Evolutionary conservation across 2,888 invertebrate genomes (phyloP).

Genomic region (Conchocele bisecta): DNA sequence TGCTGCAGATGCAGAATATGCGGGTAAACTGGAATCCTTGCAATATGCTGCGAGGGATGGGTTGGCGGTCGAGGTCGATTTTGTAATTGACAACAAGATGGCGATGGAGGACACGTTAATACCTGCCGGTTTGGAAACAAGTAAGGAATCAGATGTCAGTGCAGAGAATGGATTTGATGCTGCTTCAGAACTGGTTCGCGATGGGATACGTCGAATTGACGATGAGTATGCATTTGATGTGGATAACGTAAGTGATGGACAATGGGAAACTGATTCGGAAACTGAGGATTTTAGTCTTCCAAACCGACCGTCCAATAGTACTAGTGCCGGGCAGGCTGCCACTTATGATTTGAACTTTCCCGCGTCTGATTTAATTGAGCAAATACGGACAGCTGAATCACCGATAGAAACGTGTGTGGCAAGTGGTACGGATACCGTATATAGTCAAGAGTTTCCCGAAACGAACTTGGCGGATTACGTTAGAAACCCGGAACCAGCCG

Average conservation of each 20-base stretch:
- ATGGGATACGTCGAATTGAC: constrained; percentile 9
- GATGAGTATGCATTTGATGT: constrained; percentile 45
- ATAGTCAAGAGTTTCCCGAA: constrained; percentile 25
- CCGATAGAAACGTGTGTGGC: not conserved
- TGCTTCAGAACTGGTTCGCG: too few species aligned
- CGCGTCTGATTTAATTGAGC: not conserved
- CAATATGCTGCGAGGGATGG: not conserved
- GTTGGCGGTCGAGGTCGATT: too few species aligned
- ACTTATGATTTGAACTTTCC: not conserved
- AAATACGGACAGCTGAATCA: not conserved
- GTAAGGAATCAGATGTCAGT: constrained; percentile 49
- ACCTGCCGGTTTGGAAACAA: too few species aligned
- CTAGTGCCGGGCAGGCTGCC: not conserved
- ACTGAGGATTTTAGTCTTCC: constrained; percentile 9
- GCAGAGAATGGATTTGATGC: constrained; percentile 45
- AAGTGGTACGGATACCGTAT: constrained; percentile 1
- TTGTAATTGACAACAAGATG: too few species aligned
- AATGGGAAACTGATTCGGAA: constrained; percentile 29
- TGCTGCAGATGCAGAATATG: not conserved
- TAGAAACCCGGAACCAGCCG: not conserved
- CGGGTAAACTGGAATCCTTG: not conserved
- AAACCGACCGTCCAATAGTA: not conserved
- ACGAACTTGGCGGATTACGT: not conserved
- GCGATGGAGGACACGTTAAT: too few species aligned
- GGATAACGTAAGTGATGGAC: constrained; percentile 39